Percentiles rank a stretch among this genome's conserved stretches.
Conservation (phyloP, 2,113 vertebrate species). For the Dendropsophus ebraccatus region DNA sequence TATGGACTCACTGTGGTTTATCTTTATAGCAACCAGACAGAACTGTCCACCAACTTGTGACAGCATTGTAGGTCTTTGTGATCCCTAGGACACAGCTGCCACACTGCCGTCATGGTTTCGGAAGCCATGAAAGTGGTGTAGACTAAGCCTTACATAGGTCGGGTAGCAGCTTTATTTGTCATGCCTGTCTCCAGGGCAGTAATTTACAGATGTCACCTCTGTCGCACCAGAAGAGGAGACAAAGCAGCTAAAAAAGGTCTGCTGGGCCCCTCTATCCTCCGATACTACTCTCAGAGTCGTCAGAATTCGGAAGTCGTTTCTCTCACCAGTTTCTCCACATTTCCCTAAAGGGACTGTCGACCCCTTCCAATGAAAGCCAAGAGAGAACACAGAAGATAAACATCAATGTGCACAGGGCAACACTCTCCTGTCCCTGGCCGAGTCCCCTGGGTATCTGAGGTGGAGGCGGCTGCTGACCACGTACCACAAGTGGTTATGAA, state of each 20-base stretch:
- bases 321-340: background rate
- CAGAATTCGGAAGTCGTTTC: background rate
- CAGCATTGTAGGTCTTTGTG: background rate
- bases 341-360: background rate
- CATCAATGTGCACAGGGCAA: background rate
- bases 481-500: conserved; percentile 56
- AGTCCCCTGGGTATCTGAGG: conserved; percentile 40
- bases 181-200: background rate
- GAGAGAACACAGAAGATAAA: background rate
- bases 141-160: no score
- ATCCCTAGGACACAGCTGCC: background rate
- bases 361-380: background rate
- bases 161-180: background rate
- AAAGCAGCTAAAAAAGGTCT: no score
- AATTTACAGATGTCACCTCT: background rate
- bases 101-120: no score
- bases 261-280: background rate
- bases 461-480: conserved; percentile 48
- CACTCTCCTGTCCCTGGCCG: background rate
- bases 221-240: no score
- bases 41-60: background rate
- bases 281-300: background rate
- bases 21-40: background rate
- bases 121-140: no score
- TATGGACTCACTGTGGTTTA: background rate